Conservation (phyloP, 2,888 invertebrate species). For the Zygothrica quintamaculata region DNA sequence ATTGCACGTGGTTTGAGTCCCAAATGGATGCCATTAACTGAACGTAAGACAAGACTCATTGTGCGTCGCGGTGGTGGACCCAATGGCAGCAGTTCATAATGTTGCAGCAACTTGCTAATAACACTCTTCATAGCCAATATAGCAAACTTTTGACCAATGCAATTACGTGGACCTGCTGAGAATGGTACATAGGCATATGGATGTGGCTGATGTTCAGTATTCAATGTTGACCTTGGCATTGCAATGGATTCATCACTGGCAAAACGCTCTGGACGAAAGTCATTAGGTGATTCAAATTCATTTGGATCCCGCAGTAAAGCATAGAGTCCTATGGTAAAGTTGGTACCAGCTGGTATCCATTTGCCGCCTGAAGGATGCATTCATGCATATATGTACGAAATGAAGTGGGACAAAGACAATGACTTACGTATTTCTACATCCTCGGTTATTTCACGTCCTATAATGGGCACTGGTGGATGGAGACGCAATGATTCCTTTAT, state of each 20-base stretch:
- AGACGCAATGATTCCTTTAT: constrained; percentile 88
- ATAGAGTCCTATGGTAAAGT: constrained; percentile 72
- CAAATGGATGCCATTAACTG: constrained; percentile 76
- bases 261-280: constrained; percentile 81
- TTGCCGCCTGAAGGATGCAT: constrained; percentile 66
- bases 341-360: constrained; percentile 74
- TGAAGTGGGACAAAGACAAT: neutral
- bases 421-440: constrained; percentile 86
- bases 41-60: constrained; percentile 76
- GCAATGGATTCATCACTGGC: constrained; percentile 12
- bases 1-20: constrained; percentile 53
- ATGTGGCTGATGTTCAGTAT: constrained; percentile 76
- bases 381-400: neutral
- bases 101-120: constrained; percentile 73
- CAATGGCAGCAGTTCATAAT: constrained; percentile 78
- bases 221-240: neutral
- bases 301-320: constrained; percentile 67
- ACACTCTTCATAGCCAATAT: constrained; percentile 82
- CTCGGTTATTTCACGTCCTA: constrained; percentile 86
- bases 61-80: constrained; percentile 69
- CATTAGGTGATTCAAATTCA: constrained; percentile 75
- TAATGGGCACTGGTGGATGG: constrained; percentile 88
- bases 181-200: constrained; percentile 81
- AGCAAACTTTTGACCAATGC: constrained; percentile 83
- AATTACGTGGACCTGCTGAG: constrained; percentile 82